A percentile compares a stretch with the other conserved stretches of the same genome.
Evolutionary conservation across 2,888 invertebrate genomes (phyloP).

Genomic region (Invenusta paracnida): DNA sequence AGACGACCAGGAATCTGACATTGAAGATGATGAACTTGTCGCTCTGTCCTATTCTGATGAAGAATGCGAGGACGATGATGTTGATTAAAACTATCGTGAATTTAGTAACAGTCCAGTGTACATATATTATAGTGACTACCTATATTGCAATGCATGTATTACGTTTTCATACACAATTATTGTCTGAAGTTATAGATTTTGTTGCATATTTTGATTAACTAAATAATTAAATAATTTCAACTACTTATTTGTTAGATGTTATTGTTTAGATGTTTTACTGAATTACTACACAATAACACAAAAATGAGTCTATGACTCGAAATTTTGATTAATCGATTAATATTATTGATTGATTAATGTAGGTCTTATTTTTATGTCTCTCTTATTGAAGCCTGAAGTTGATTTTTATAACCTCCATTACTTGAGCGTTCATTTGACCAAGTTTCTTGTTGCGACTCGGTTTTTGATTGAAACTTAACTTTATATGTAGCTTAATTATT

Average conservation of each 20-base stretch:
- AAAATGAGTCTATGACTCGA: not conserved
- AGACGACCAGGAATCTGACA: conserved; percentile 6
- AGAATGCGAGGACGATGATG: not conserved
- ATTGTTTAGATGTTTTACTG: not conserved
- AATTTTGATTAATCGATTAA: not conserved
- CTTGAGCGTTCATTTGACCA: too few relatives aligned
- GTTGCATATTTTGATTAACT: not conserved
- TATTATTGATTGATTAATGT: not conserved
- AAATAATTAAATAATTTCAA: not conserved
- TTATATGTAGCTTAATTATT: not conserved
- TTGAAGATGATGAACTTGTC: conserved; percentile 3
- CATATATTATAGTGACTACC: too few relatives aligned
- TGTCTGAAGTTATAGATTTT: not conserved
- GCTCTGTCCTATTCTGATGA: not conserved
- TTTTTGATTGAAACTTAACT: not conserved
- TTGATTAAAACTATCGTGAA: conserved; percentile 4
- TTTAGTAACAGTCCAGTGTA: not conserved
- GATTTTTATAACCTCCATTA: not conserved
- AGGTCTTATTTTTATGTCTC: not conserved
- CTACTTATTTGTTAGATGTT: not conserved
- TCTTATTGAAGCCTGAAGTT: too few relatives aligned
- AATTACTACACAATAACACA: not conserved
- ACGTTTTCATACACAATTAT: not conserved
- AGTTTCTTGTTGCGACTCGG: not conserved
- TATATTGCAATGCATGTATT: not conserved